Percentiles rank a stretch among this genome's conserved stretches.
These are phyloP conservation scores for Platerodrilus igneus DNA, from an alignment of 2,888 invertebrate species.

Conservation along the genomic window DNA sequence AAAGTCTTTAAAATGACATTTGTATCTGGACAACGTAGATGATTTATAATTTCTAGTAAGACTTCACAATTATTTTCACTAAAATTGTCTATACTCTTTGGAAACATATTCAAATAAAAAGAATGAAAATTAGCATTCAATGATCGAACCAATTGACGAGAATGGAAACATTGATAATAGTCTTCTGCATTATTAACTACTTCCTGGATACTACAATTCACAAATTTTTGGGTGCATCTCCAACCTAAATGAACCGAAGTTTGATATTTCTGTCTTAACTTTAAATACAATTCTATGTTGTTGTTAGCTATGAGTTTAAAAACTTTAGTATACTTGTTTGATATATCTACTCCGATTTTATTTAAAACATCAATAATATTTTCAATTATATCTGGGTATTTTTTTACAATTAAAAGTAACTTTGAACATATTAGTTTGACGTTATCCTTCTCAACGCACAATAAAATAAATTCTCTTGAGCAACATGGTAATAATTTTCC, in stretches of 20 bases:
- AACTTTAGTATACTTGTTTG: constrained; percentile 5
- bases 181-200: constrained; percentile 10
- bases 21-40: too few species aligned
- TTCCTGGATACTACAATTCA: constrained; percentile 9
- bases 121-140: constrained; percentile 10
- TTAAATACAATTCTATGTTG: constrained; percentile 13
- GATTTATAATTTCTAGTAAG: too few species aligned
- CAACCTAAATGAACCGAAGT: constrained; percentile 11
- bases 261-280: constrained; percentile 11
- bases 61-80: neutral
- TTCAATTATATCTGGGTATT: constrained; percentile 10
- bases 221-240: constrained; percentile 15
- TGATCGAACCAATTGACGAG: constrained; percentile 8
- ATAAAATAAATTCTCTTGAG: constrained; percentile 11
- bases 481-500: constrained; percentile 17
- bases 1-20: too few species aligned
- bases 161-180: constrained; percentile 6
- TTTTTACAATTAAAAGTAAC: constrained; percentile 14
- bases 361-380: constrained; percentile 10
- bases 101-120: constrained; percentile 13
- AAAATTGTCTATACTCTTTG: constrained; percentile 8
- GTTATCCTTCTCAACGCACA: constrained; percentile 10
- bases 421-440: constrained; percentile 14
- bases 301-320: constrained; percentile 7
- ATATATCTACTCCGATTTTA: neutral